Evolutionary conservation across 2,797 vertebrate species (phyloP), one percentile per base, ranked within the genome.

Genomic region (Esox lucius): DNA sequence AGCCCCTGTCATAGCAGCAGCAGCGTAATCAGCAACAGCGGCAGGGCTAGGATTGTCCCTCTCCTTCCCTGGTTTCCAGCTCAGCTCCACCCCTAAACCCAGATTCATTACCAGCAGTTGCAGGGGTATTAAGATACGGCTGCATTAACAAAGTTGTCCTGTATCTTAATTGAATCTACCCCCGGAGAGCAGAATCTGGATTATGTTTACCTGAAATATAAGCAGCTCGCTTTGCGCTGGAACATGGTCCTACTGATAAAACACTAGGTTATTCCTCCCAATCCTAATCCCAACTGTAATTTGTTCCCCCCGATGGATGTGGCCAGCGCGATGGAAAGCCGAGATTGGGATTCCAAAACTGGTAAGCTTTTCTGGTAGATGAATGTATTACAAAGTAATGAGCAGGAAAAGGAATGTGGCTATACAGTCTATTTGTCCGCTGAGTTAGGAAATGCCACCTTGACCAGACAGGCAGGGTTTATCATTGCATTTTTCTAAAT

Each of bases 121-220:
- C 90, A 87, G 89, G 88, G 91, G 92, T 93, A 94, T 94, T 94
- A 94, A 94, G 93, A 94, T 94, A 93, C 74, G 79, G 91, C 86
- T 74, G 91, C 89, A 94, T 94, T 94, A 94, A 94, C 92, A 94
- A 93, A 94, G 92, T 93, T 93, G 91, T 93, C 89, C 90, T 88
- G 91, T 94, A 94, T 94, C 94, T 94, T 94, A 94, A 94, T 94
- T 94, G 93, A 94, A 94, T 94, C 94, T 94, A 90, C 88, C 89
- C 92, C 91, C 85, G 51, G 91, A 90, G 89, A 90, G 88, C 91
- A 68, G 87, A 93, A 92, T 93, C 92, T 93, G 93, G 93, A 92
- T 94, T 94, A 93, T 93, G 92, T 94, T 94, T 94, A 94, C 94
- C 93, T 94, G 93, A 94, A 94, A 94, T 93, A 93, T 94, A 93